Evolutionary conservation across 1,140 invertebrate species (phyloP).

Genomic region (Trichonephila clavipes): DNA sequence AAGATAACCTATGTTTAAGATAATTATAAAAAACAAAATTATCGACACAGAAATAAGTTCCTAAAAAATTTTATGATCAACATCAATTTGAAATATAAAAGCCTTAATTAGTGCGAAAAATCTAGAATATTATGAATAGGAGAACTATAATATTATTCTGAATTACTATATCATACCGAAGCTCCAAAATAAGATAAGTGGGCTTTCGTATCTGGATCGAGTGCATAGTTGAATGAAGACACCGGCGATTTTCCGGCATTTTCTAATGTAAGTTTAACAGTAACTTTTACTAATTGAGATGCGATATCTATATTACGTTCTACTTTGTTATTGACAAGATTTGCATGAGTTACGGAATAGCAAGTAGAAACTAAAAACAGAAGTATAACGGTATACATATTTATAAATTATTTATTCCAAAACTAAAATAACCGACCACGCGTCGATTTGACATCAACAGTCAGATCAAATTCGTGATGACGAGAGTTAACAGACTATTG

Average conservation of each 20-base stretch:
- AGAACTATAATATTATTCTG: not conserved
- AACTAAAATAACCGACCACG: constrained; percentile 33
- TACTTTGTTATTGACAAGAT: constrained; percentile 88
- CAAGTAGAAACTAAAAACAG: constrained; percentile 23
- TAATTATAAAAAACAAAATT: not conserved
- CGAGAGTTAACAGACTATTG: constrained; percentile 15
- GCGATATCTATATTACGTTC: constrained; percentile 92
- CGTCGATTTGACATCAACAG: constrained; percentile 63
- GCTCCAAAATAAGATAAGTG: constrained; percentile 89
- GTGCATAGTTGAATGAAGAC: constrained; percentile 86
- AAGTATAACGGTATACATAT: constrained; percentile 43
- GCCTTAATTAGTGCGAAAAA: not conserved
- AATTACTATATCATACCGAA: constrained; percentile 79
- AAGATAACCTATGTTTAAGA: no score
- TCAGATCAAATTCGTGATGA: constrained; percentile 59
- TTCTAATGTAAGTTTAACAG: constrained; percentile 89
- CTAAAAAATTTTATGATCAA: not conserved
- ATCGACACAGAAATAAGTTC: not conserved
- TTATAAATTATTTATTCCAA: constrained; percentile 18
- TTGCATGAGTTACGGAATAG: not conserved
- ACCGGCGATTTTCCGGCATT: constrained; percentile 88
- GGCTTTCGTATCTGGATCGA: constrained; percentile 85
- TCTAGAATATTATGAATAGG: not conserved
- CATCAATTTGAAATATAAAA: not conserved
- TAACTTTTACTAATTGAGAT: constrained; percentile 92